A percentile compares a stretch with the other conserved stretches of the same genome.
Conservation (phyloP, 1,140 invertebrate genomes). For the Wasmannia auropunctata region DNA sequence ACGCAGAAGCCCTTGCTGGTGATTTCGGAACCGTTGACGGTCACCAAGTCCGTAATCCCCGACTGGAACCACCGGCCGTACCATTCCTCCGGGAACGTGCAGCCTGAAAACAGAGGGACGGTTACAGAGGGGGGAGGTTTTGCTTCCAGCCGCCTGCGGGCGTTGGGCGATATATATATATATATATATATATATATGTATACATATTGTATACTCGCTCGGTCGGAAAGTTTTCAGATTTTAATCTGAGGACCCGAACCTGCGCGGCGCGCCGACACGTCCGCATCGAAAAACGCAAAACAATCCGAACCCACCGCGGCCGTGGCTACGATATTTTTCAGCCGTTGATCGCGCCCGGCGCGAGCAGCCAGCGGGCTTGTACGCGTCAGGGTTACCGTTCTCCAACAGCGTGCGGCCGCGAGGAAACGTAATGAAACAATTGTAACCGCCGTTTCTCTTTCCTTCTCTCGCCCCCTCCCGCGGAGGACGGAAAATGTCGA, state of each 20-base stretch:
- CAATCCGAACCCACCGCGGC: not conserved
- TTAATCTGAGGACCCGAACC: conserved; percentile 30
- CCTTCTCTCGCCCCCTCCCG: too few species aligned
- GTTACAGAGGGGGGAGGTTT: not conserved
- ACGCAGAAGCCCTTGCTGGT: conserved; percentile 91
- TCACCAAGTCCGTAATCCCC: conserved; percentile 88
- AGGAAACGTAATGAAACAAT: conserved; percentile 44
- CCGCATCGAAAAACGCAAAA: conserved; percentile 27
- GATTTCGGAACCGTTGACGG: conserved; percentile 90
- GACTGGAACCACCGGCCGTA: conserved; percentile 92
- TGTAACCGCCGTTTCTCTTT: conserved; percentile 18
- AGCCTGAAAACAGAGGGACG: conserved; percentile 81
- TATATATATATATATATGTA: too few species aligned
- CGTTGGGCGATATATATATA: not conserved
- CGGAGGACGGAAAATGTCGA: conserved; percentile 11
- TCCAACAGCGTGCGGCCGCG: not conserved
- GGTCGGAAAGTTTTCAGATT: conserved; percentile 35
- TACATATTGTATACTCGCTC: too few species aligned
- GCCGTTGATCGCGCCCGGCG: conserved; percentile 3
- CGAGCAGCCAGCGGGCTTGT: conserved; percentile 30
- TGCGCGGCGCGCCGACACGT: not conserved
- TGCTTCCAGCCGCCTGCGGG: not conserved
- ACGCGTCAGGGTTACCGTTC: conserved; percentile 36
- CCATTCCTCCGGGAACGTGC: conserved; percentile 90
- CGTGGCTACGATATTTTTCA: conserved; percentile 27